Evolutionary conservation across 2,113 vertebrate genomes (phyloP), one percentile per base, ranked within the genome.

Genomic region (Oncorhynchus masou): DNA sequence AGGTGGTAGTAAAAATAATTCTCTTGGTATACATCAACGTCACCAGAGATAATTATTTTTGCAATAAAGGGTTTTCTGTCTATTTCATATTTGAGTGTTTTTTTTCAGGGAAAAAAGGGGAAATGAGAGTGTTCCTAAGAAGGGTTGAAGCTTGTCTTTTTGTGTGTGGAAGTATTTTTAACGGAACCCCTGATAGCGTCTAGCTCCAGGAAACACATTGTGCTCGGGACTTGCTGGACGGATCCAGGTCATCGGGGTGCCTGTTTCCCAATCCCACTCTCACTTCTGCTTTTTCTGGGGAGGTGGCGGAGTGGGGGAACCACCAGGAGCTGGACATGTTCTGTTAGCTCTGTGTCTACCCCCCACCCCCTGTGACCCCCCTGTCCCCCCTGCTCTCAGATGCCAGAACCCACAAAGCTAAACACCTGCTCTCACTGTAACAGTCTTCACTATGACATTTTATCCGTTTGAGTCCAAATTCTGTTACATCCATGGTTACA

Each of bases 191-290:
- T 1, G 15, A 45, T 57, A 68, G 4, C 67, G 29, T 59, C n/a
- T 3, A 27, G 66, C 27, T 57, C 59, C 88, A 92, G 92, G 91
- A 93, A 93, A 91, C 91, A 93, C 90, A 93, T 93, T 92, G 71
- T 59, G 31, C 68, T 60, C 34, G 34, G 34, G 49, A 64, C 29
- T 64, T 54, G 27, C 48, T 29, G 62, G 73, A 69, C 49, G 72
- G 74, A 75, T 67, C 70, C 83, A 72, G 69, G 76, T 82, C 72
- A 27, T 80, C 71, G n/a, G 70, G 66, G 79, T 66, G 45, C 75
- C 77, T 75, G 80, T 80, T 85, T 82, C 86, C 85, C 79, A 84
- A 78, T 83, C 73, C 77, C 69, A 81, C 80, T 83, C 67, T 81
- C 83, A 85, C 79, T 89, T 89, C 88, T 86, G 75, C 78, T 83